Percentiles rank a stretch among this genome's conserved stretches.
Conservation (phyloP, 1,140 invertebrate genomes). For the Zaprionus gabonicus region DNA sequence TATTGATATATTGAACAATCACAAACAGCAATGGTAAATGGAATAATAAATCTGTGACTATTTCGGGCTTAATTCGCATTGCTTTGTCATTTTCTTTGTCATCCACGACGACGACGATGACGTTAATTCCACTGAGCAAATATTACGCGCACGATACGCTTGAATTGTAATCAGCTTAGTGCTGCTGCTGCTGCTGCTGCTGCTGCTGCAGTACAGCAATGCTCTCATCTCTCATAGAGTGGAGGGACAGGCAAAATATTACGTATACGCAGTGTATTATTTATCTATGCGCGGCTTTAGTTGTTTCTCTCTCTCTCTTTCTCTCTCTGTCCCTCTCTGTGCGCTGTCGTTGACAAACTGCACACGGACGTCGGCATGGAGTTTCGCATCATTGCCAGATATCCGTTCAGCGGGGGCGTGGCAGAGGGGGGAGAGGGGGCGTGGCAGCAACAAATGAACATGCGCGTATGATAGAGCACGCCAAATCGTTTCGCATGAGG, state of each 20-base stretch:
- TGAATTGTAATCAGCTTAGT: conserved; percentile 62
- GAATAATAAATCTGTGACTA: background rate
- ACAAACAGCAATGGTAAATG: background rate
- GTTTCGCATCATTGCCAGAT: conserved; percentile 36
- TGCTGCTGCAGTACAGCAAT: background rate
- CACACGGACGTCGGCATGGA: conserved; percentile 36
- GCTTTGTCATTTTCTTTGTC: conserved; percentile 1
- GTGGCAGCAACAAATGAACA: conserved; percentile 71
- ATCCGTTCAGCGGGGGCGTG: conserved; percentile 7
- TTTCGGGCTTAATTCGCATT: background rate
- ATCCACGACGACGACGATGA: background rate
- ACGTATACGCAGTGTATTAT: conserved; percentile 44
- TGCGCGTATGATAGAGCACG: conserved; percentile 63
- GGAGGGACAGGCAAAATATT: conserved; percentile 23
- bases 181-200: background rate
- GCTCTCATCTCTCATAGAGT: background rate
- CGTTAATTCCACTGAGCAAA: conserved; percentile 50
- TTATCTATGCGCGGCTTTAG: conserved; percentile 25
- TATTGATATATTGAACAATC: conserved; percentile 4
- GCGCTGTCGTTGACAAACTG: conserved; percentile 66
- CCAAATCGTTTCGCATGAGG: conserved; percentile 70
- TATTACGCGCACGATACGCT: conserved; percentile 25
- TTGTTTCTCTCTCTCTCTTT: background rate
- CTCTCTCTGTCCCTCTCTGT: background rate
- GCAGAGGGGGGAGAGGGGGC: background rate